A percentile compares a stretch with the other conserved stretches of the same genome.
Conservation (phyloP, 2,888 invertebrate genomes). For the Nephrotoma flavescens region DNA sequence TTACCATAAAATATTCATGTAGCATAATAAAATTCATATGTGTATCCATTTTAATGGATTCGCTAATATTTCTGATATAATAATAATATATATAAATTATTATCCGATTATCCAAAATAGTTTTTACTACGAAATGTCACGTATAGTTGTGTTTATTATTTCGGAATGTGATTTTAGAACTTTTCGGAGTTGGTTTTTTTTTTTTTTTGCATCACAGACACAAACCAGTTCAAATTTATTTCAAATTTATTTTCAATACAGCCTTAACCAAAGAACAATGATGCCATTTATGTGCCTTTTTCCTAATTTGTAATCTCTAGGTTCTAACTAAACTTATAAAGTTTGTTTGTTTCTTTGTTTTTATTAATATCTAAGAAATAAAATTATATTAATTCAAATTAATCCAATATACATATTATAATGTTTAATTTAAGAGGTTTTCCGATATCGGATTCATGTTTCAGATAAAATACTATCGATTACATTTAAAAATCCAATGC, state of each 20-base stretch:
- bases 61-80: background rate
- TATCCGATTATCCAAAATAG: no score
- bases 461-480: constrained; percentile 24
- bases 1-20: background rate
- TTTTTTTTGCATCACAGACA: no score
- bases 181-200: no score
- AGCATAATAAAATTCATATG: background rate
- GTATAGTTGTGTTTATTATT: no score
- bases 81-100: no score
- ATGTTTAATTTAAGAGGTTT: no score
- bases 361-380: background rate
- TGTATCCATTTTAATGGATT: background rate
- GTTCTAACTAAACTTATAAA: background rate
- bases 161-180: no score
- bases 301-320: background rate
- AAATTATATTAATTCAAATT: background rate
- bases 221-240: no score
- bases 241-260: no score
- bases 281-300: no score
- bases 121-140: no score
- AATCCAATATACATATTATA: background rate
- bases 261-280: no score
- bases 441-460: background rate
- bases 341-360: background rate
- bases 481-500: constrained; percentile 35